phyloP scores from a whole-genome alignment of 2,888 invertebrate genomes.

The Macrophya annulata region DNA sequence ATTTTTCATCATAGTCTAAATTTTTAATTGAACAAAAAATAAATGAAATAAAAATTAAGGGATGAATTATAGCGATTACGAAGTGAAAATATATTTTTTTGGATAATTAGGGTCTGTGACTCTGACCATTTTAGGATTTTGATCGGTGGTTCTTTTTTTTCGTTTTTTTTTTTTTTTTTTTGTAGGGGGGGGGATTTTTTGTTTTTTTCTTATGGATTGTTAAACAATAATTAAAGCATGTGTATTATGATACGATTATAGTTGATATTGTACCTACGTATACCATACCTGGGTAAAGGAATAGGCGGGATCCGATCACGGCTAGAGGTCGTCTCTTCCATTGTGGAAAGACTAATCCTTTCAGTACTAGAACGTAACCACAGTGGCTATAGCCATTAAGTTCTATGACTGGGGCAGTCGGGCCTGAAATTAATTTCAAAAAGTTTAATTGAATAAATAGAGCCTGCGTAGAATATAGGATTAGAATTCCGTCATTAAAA shows the following conservation, averaged over 20 bases:
- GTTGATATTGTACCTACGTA: background rate
- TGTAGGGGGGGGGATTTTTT: too few relatives aligned
- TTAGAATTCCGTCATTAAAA: background rate
- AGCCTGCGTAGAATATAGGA: background rate
- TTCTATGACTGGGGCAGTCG: slow-evolving; percentile 81
- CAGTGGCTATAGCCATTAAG: slow-evolving; percentile 79
- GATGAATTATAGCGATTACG: too few relatives aligned
- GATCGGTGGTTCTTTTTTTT: too few relatives aligned
- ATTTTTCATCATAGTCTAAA: background rate
- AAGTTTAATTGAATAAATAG: slow-evolving; percentile 18
- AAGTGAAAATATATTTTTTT: too few relatives aligned
- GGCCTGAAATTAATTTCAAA: slow-evolving; percentile 77
- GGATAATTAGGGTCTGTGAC: too few relatives aligned
- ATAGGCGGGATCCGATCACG: slow-evolving; percentile 83
- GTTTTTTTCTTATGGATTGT: too few relatives aligned
- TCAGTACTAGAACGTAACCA: slow-evolving; percentile 82
- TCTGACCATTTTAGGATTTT: too few relatives aligned
- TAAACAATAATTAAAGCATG: background rate
- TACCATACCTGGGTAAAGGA: slow-evolving; percentile 82
- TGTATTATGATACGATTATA: background rate
- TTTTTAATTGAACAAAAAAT: background rate
- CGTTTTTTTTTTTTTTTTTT: too few relatives aligned
- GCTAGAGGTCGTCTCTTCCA: slow-evolving; percentile 85
- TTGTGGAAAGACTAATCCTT: slow-evolving; percentile 86
- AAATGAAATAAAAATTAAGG: background rate